A percentile compares a stretch with the other conserved stretches of the same genome.
phyloP scores from a whole-genome alignment of 2,797 vertebrate genomes.

The Galaxias olidus region DNA sequence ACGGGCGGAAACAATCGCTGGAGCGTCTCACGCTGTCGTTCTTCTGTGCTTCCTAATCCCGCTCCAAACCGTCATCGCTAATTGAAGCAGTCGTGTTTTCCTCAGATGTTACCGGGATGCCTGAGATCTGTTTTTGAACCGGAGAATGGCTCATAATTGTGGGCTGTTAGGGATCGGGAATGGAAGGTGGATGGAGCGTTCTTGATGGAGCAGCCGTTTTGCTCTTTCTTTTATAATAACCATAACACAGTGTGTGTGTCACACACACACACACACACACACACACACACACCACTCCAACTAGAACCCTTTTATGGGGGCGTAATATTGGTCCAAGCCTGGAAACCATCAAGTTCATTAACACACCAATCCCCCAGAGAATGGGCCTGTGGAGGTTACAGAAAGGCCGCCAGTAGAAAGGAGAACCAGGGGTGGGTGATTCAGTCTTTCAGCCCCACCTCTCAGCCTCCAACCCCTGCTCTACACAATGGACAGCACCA shows the following conservation, averaged over 20 bases:
- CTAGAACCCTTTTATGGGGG: conserved; percentile 26
- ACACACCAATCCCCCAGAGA: conserved; percentile 54
- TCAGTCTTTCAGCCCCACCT: conserved; percentile 23
- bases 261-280: not conserved
- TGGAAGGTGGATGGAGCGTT: too few species aligned
- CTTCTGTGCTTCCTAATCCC: conserved; percentile 13
- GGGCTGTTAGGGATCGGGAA: too few species aligned
- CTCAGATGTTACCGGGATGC: too few species aligned
- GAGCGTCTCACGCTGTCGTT: conserved; percentile 15
- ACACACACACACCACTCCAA: conserved; percentile 26
- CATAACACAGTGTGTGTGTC: too few species aligned
- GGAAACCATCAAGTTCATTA: conserved; percentile 42
- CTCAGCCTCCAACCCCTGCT: conserved; percentile 34
- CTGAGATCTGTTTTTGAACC: too few species aligned
- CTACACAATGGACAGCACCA: conserved; percentile 43
- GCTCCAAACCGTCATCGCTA: conserved; percentile 21
- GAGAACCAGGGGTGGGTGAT: conserved; percentile 28
- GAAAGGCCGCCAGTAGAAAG: conserved; percentile 14
- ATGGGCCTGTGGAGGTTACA: conserved; percentile 38
- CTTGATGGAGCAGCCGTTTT: too few species aligned
- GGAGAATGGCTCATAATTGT: too few species aligned
- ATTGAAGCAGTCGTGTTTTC: too few species aligned
- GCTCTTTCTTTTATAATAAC: too few species aligned
- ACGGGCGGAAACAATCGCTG: not conserved
- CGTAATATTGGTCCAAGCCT: conserved; percentile 31